Base-by-base conservation (phyloP, 2,113 vertebrate species). In the Herpetotheres cachinnans region DNA sequence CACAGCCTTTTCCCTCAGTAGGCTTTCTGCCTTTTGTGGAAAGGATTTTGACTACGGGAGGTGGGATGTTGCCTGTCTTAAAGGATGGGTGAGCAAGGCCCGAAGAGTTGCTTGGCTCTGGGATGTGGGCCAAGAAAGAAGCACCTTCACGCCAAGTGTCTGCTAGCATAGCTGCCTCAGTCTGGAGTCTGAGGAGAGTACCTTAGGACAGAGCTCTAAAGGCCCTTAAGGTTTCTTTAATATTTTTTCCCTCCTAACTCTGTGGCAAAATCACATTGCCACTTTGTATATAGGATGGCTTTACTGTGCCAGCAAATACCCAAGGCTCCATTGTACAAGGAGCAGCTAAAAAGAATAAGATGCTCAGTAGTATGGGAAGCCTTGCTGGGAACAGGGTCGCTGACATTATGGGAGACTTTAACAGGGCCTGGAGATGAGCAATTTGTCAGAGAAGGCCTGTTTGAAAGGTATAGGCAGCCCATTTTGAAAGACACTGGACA, bases 241-340 rank as follows among this genome's bases (percentile, higher is more conserved):
- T 34, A 2, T 20, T 55, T 44, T 49, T 65, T 72, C 2, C 16
- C 21, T 47, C 22, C 16, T 14, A 40, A 50, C 3, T 3, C 4
- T 19, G 5, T 29, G 40, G 26, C 22, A 84, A 91, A 90, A 71
- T n/a, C 16, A 16, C 2, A 1, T 54, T 71, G 30, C 17, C 6
- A 10, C 30, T 50, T 74, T 44, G 6, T 74, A 6, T 70, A 4
- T 36, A 52, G 54, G 20, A 9, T 36, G 62, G 34, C 10, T 47
- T 58, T 74, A 52, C 62, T 46, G 13, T 18, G 11, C 24, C 9
- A 15, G 6, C 49, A 26, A 74, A 86, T 78, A 21, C 12, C 12
- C 0, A 0, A 55, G 26, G n/a, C 20, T 67, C 0, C 0, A 5
- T 34, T 69, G 10, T 40, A 42, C 34, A 49, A 52, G n/a, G 16